Conservation (phyloP, 2,797 vertebrate genomes). For the Liparis tanakae region DNA sequence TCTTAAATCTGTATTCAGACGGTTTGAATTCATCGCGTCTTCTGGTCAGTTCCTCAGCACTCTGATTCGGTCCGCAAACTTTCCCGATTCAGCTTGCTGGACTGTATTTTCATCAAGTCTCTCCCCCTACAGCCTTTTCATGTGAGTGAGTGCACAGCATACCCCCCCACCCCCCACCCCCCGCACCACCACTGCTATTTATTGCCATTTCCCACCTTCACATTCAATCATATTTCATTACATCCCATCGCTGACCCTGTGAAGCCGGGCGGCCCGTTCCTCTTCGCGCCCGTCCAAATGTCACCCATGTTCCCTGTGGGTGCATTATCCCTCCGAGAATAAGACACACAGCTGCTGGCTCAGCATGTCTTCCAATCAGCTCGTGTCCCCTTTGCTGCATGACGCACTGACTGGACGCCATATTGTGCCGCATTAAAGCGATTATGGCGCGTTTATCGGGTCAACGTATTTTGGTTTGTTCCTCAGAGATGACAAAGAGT, state of each 20-base stretch:
- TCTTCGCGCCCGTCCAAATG: constrained; percentile 54
- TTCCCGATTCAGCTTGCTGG: neutral
- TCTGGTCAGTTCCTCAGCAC: constrained; percentile 28
- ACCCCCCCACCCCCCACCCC: neutral
- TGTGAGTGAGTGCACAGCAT: constrained; percentile 14
- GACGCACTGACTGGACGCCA: neutral
- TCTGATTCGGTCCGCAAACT: constrained; percentile 11
- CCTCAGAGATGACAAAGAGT: constrained; percentile 3
- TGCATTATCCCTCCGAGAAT: constrained; percentile 33
- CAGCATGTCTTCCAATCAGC: constrained; percentile 19
- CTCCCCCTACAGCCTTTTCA: constrained; percentile 24
- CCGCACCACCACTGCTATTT: constrained; percentile 28
- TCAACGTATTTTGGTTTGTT: constrained; percentile 21
- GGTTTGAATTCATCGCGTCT: constrained; percentile 13
- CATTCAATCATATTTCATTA: constrained; percentile 65
- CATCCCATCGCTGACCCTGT: constrained; percentile 47
- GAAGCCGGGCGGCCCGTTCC: constrained; percentile 31
- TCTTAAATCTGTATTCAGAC: constrained; percentile 11
- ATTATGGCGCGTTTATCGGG: constrained; percentile 18
- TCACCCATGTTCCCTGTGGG: constrained; percentile 37
- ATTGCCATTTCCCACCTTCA: constrained; percentile 58
- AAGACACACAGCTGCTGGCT: constrained; percentile 24
- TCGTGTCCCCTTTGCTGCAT: neutral
- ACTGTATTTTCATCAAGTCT: constrained; percentile 28
- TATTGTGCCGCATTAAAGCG: constrained; percentile 26